Conservation (phyloP, 1,140 invertebrate genomes). For the Xylocopa sonorina region DNA sequence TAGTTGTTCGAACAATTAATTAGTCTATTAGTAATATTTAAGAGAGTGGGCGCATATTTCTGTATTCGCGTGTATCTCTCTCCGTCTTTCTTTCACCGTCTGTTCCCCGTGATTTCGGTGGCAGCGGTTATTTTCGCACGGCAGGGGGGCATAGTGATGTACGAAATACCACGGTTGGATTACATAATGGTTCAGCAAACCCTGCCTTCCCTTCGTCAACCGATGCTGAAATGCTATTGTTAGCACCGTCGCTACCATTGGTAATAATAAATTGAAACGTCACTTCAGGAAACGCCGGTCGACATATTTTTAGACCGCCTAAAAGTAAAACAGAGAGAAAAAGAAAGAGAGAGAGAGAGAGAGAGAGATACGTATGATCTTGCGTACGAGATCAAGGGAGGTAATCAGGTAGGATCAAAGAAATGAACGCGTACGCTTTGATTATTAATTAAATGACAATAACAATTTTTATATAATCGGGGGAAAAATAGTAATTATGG, state of each 20-base stretch:
- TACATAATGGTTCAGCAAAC: conserved; percentile 80
- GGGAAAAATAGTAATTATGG: no score
- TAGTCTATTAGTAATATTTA: no score
- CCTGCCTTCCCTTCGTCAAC: conserved; percentile 65
- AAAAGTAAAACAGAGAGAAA: conserved; percentile 50
- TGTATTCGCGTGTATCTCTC: background rate
- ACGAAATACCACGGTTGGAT: conserved; percentile 48
- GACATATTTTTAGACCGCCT: conserved; percentile 77
- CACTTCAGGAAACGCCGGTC: conserved; percentile 79
- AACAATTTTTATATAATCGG: no score
- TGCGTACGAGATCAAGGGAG: conserved; percentile 7
- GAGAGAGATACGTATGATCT: conserved; percentile 45
- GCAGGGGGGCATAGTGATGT: conserved; percentile 5
- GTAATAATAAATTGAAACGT: conserved; percentile 80
- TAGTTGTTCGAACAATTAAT: no score
- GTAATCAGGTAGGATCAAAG: no score
- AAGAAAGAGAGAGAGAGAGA: conserved; percentile 51
- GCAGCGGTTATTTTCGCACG: conserved; percentile 45
- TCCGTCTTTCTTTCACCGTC: background rate
- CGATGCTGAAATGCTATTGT: conserved; percentile 78
- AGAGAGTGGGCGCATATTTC: background rate
- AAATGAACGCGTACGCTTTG: no score
- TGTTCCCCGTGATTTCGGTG: conserved; percentile 1
- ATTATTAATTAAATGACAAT: no score
- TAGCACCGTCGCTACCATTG: conserved; percentile 73